Base-by-base conservation (phyloP, 2,888 invertebrate species). In the Meteorus colon region DNA sequence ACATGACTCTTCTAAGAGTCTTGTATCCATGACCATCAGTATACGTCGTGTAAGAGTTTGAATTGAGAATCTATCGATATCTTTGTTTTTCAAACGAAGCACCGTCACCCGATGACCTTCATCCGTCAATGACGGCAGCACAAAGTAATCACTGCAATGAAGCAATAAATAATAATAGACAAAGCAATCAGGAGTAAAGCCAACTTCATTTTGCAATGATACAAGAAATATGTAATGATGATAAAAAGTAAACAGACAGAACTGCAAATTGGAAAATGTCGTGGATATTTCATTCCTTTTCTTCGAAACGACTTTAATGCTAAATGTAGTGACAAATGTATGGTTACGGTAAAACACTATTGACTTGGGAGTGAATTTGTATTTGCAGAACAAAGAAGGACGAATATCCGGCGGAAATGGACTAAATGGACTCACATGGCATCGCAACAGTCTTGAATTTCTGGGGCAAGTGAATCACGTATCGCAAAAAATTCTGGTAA, bases 61-160 rank as follows among this genome's bases (percentile, higher is more conserved):
- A 1, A 90, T 66, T 8, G 86, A 87, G 80, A 89, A 90, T 45
- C 83, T 86, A 4, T 89, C 88, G 14, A 87, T 66, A 6, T 84
- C 77, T 0, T 79, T 82, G 29, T 89, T 85, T 65, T 80, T 82
- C 24, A 90, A 75, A 45, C 86, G 84, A 0, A 89, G 66, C 66
- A 90, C 77, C 27, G 86, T 87, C 12, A 89, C 89, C 31, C 90
- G 85, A 74, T 89, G 84, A 14, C 90, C 90, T 45, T 88, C 89
- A 10, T 85, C 82, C 0, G 89, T 89, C 45, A 90, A 78, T 3
- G 86, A 87, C 55, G 90, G 90, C 34, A 90, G 66, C 2, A 87
- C 78, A 69, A 89, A 87, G 73, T 87, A 90, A 69, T 89, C 81
- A 69, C 89, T 89, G 76, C 37, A 51, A 71, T 72, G 63, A n/a